phyloP scores from a whole-genome alignment of 2,888 invertebrate species.

The Plebejus anna region DNA sequence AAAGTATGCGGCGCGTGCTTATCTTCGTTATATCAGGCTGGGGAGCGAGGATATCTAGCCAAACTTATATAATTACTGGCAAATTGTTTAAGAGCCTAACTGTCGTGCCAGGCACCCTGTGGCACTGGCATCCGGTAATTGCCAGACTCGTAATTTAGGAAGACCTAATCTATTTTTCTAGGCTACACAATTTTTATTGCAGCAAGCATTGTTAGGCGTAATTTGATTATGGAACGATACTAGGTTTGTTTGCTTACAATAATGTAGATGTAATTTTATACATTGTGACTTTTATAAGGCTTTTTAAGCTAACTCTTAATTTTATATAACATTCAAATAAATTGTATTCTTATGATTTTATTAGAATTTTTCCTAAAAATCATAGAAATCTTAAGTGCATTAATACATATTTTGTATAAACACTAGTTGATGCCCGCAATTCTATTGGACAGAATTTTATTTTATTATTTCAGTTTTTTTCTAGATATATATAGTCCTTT shows the following conservation, averaged over 20 bases:
- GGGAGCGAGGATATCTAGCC: slow-evolving; percentile 9
- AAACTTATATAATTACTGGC: slow-evolving; percentile 27
- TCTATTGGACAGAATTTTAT: too few species aligned
- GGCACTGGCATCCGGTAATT: slow-evolving; percentile 16
- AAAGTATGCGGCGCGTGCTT: slow-evolving; percentile 26
- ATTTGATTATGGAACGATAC: not conserved
- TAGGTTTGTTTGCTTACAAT: not conserved
- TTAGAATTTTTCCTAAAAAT: too few species aligned
- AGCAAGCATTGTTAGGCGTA: not conserved
- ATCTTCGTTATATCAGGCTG: slow-evolving; percentile 3
- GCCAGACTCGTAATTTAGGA: slow-evolving; percentile 19
- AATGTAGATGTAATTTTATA: not conserved
- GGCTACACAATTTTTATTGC: slow-evolving; percentile 3
- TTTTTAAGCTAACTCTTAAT: too few species aligned
- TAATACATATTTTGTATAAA: too few species aligned
- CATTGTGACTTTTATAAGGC: too few species aligned
- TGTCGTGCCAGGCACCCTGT: slow-evolving; percentile 19
- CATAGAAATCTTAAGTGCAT: too few species aligned
- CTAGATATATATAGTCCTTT: too few species aligned
- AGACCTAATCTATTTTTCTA: slow-evolving; percentile 19
- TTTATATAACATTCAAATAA: too few species aligned
- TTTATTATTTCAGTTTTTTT: too few species aligned
- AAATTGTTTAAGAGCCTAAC: slow-evolving; percentile 24
- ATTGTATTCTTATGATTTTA: too few species aligned
- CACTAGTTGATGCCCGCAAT: too few species aligned